Evolutionary conservation across 2,888 invertebrate species (phyloP), one percentile per base, ranked within the genome.

Genomic region (Trypoxylon attenuatum): DNA sequence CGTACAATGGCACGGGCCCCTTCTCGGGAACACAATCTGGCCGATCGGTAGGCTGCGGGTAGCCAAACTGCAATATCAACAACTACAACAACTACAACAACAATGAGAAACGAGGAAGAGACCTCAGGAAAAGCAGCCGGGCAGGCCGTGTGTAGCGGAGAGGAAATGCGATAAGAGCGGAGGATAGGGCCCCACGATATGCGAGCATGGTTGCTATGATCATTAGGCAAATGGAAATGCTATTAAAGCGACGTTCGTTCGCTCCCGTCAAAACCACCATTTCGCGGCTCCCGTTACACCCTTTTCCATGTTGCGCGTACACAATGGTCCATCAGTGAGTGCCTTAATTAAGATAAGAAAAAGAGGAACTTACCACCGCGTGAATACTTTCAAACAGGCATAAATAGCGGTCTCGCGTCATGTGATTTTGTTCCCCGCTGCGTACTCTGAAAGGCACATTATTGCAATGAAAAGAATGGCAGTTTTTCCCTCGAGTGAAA

Each of bases 101-200:
- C 74, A 71, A 71, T 68, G 58, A 68, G 60, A 71, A 71, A 74
- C 75, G 65, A 72, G 63, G 60, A 5, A 41, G 41, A 43, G 45
- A 33, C 22, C 8, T 22, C 47, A 59, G 43, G 41, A 29, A 42
- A 49, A 43, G 46, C 16, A 49, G 63, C 51, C 57, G 70, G 33
- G n/a, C 3, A 33, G 33, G 5, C 52, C 69, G 78, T 82, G 85
- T 85, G 81, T 81, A 86, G 76, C 84, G 76, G 77, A 85, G 84
- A 84, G 85, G 85, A 86, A 86, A 83, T 67, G 77, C 84, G 85
- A 86, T 86, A 86, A 86, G 84, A 73, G 76, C 74, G 75, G 53
- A 51, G 64, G 74, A 67, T 60, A 72, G 68, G 72, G 55, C 63
- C n/a, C n/a, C 64, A 63, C 68, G 71, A 74, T 76, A 79, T 70